phyloP scores from a whole-genome alignment of 53 echinoderm and acorn worm genomes.

The Henricia sp. region DNA sequence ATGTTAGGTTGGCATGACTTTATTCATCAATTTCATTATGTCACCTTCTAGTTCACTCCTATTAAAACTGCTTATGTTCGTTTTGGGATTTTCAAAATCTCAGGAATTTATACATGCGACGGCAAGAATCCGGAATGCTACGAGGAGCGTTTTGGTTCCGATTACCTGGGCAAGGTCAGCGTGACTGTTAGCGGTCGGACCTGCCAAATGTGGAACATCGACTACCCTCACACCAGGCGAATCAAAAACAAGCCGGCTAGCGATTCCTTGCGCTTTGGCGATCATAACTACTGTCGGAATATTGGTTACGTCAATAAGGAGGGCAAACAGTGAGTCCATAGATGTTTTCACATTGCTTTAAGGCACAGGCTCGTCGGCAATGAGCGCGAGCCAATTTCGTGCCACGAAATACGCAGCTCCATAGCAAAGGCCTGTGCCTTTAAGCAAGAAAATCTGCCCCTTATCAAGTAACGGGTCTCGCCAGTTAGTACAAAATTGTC shows the following conservation, averaged over 20 bases:
- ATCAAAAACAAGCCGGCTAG: conserved; percentile 33
- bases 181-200: conserved; percentile 38
- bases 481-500: no score
- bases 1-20: no score
- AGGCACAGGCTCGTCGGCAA: no score
- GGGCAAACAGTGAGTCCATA: conserved; percentile 23
- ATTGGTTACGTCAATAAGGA: conserved; percentile 1
- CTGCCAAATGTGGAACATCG: conserved; percentile 51
- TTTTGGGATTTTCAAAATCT: background rate
- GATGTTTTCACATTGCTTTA: no score
- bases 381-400: no score
- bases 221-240: conserved; percentile 15
- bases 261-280: conserved; percentile 43
- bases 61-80: no score
- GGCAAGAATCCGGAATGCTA: conserved; percentile 48
- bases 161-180: conserved; percentile 45
- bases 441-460: no score
- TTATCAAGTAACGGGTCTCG: no score
- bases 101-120: background rate
- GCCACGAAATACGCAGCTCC: no score
- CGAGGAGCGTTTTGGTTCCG: conserved; percentile 28
- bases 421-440: no score
- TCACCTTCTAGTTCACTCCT: no score
- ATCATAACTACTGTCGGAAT: conserved; percentile 66
- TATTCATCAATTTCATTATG: no score